Evolutionary conservation across 2,888 invertebrate genomes (phyloP).

Genomic region (Exocentrus adspersus): DNA sequence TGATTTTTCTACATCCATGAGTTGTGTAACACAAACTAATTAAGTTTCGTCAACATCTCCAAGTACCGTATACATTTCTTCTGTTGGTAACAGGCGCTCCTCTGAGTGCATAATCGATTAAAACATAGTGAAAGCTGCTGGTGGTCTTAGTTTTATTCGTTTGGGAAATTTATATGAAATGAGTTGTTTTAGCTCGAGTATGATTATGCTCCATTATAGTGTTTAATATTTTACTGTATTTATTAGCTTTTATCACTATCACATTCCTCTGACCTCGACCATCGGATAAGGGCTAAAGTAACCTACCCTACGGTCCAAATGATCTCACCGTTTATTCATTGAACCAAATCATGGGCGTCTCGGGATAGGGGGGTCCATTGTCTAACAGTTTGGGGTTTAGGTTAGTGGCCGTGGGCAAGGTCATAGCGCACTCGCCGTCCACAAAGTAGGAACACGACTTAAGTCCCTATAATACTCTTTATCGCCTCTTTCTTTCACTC

Average conservation of each 20-base stretch:
- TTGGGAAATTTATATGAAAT: neutral
- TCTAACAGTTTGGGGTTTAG: slow-evolving; percentile 46
- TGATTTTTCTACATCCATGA: neutral
- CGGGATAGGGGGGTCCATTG: slow-evolving; percentile 10
- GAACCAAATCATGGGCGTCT: slow-evolving; percentile 27
- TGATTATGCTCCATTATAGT: no score
- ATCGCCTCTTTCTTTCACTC: neutral
- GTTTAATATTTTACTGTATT: no score
- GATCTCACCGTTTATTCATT: slow-evolving; percentile 20
- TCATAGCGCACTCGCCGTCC: slow-evolving; percentile 32
- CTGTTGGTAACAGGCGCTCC: neutral
- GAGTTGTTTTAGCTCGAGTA: neutral
- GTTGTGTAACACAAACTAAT: neutral
- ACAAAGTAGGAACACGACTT: no score
- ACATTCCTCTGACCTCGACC: no score
- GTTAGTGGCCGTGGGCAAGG: slow-evolving; percentile 53
- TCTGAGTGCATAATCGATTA: neutral
- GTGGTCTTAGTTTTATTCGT: no score
- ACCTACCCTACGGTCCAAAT: no score
- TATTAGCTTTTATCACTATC: no score
- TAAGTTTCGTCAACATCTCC: neutral
- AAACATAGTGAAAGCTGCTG: neutral
- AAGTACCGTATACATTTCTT: neutral
- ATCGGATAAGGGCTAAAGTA: no score
- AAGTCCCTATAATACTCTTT: neutral